These are phyloP conservation scores for Mesorhabditis sp. DNA, from an alignment of 2,888 invertebrate genomes.

Conservation along the genomic window DNA sequence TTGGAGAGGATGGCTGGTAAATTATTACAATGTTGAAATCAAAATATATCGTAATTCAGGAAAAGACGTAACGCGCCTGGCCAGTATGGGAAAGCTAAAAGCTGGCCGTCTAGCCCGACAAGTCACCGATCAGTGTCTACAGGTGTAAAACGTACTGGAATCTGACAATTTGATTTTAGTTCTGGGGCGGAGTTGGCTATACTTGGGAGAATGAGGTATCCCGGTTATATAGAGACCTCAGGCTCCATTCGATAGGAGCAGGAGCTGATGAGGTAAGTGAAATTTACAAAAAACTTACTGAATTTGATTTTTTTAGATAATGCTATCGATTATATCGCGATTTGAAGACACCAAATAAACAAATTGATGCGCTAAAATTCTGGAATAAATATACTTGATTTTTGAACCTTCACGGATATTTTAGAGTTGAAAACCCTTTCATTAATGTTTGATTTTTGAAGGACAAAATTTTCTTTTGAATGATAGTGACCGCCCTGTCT, in stretches of 20 bases:
- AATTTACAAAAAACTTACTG: background rate
- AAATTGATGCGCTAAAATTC: background rate
- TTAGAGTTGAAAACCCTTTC: too few species aligned
- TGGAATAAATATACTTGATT: background rate
- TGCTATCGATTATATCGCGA: background rate
- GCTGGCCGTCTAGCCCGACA: constrained; percentile 62
- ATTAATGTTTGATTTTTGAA: too few species aligned
- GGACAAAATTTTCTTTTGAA: too few species aligned
- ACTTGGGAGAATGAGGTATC: constrained; percentile 62
- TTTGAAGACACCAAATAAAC: background rate
- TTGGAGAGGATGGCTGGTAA: constrained; percentile 20
- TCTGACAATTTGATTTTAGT: constrained; percentile 57
- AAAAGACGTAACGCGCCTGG: constrained; percentile 63
- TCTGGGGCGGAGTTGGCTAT: constrained; percentile 67
- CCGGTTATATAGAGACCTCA: constrained; percentile 61
- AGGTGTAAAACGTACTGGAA: constrained; percentile 22
- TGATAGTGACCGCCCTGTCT: too few species aligned
- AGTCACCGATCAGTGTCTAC: constrained; percentile 64
- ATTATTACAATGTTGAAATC: background rate
- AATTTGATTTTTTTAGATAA: background rate
- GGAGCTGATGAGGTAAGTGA: constrained; percentile 65
- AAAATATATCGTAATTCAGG: background rate
- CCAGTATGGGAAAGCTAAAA: constrained; percentile 66
- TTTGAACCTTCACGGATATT: too few species aligned
- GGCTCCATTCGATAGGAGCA: constrained; percentile 65